Conservation (phyloP, 2,888 invertebrate genomes). For the Malthinus flaveolus region DNA sequence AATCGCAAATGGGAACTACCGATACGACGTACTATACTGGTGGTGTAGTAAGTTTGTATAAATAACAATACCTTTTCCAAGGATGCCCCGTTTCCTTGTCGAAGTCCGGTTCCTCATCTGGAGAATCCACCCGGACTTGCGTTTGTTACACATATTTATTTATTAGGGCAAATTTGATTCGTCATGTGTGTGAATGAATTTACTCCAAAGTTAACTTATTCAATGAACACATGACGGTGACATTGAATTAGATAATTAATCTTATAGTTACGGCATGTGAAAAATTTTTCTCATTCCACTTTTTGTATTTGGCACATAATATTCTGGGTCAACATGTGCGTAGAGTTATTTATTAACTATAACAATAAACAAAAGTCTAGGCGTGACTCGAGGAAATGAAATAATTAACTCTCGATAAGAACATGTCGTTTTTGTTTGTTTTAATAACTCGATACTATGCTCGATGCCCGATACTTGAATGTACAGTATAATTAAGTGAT, state of each 20-base stretch:
- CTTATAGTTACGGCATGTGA: not conserved
- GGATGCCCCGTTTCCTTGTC: constrained; percentile 13
- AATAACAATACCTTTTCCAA: not conserved
- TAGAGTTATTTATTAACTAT: not conserved
- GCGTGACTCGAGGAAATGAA: not conserved
- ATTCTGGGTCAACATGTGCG: constrained; percentile 4
- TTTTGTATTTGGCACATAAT: not conserved
- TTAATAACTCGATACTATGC: too few relatives aligned
- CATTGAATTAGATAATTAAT: not conserved
- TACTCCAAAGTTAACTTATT: not conserved
- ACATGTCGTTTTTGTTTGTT: too few relatives aligned
- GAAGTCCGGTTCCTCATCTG: constrained; percentile 15
- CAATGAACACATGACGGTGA: constrained; percentile 1
- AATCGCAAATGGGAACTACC: too few relatives aligned
- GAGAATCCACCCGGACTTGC: constrained; percentile 20
- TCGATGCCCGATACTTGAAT: too few relatives aligned
- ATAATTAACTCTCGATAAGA: too few relatives aligned
- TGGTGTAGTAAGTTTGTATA: not conserved
- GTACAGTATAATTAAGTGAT: too few relatives aligned
- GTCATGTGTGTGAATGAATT: not conserved
- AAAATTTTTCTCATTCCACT: not conserved
- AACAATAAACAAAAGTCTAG: constrained; percentile 1
- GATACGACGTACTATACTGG: too few relatives aligned
- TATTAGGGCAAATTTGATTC: constrained; percentile 4
- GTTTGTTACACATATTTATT: constrained; percentile 11